Percentiles rank a stretch among this genome's conserved stretches.
These are phyloP conservation scores for Dexiosoma caninum DNA, from an alignment of 2,888 invertebrate genomes.

Conservation along the genomic window DNA sequence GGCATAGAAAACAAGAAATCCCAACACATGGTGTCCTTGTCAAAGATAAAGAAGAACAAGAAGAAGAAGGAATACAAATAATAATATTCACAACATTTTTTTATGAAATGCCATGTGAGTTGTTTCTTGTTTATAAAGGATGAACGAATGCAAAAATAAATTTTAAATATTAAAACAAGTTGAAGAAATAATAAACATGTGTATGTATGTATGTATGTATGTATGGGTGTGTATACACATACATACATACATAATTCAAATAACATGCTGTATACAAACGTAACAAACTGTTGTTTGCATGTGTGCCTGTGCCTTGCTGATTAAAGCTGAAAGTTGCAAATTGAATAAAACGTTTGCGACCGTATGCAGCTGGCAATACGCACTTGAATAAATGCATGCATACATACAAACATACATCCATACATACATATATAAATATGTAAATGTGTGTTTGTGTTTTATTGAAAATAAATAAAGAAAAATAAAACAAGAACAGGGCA, in stretches of 20 bases:
- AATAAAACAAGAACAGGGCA: not conserved
- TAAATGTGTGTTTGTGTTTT: not conserved
- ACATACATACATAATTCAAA: not conserved
- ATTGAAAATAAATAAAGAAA: slow-evolving; percentile 18
- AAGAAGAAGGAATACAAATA: slow-evolving; percentile 20
- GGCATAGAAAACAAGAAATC: slow-evolving; percentile 38
- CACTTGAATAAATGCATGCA: too few species aligned
- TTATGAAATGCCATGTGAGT: slow-evolving; percentile 26
- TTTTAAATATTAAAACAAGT: not conserved
- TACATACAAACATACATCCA: too few species aligned
- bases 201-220: not conserved
- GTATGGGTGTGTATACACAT: not conserved
- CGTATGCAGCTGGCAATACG: slow-evolving; percentile 18
- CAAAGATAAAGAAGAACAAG: slow-evolving; percentile 48
- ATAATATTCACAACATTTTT: slow-evolving; percentile 18
- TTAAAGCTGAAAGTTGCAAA: slow-evolving; percentile 57
- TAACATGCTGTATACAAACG: too few species aligned
- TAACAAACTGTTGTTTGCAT: not conserved
- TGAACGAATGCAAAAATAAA: slow-evolving; percentile 9
- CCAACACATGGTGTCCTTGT: slow-evolving; percentile 55
- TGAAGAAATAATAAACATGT: not conserved
- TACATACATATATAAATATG: not conserved
- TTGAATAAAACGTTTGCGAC: slow-evolving; percentile 36
- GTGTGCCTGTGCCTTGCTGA: slow-evolving; percentile 8
- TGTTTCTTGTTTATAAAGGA: slow-evolving; percentile 26